Percentiles rank a stretch among this genome's conserved stretches.
These are phyloP conservation scores for Chloropsis cyanopogon DNA, from an alignment of 2,113 vertebrate species.

Conservation along the genomic window DNA sequence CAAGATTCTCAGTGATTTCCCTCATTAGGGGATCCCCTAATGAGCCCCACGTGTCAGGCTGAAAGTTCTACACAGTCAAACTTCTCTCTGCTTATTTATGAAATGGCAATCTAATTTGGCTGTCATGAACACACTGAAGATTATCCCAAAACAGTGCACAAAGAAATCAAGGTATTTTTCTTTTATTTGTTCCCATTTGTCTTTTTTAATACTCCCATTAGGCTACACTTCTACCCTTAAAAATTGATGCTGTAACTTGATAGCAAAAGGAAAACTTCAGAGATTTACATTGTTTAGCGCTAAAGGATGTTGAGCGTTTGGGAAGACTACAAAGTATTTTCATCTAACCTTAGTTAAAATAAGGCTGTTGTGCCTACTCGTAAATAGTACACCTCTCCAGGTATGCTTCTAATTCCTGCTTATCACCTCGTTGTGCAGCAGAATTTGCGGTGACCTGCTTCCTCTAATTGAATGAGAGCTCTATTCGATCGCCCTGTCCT, in stretches of 20 bases:
- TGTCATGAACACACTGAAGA: neutral
- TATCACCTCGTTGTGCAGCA: neutral
- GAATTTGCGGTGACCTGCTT: constrained; percentile 34
- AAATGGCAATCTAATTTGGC: neutral
- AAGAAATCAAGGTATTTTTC: neutral
- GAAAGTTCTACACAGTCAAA: neutral
- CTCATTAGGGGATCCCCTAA: neutral
- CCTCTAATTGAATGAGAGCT: neutral
- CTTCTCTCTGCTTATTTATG: neutral
- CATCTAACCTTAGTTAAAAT: neutral
- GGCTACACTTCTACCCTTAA: neutral
- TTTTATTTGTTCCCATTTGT: neutral
- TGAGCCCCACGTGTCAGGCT: neutral
- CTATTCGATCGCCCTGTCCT: neutral
- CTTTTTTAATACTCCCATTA: neutral
- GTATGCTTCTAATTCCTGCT: neutral
- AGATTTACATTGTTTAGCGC: neutral
- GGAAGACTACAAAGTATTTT: neutral
- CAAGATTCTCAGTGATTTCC: neutral
- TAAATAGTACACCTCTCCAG: neutral
- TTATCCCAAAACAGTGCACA: neutral
- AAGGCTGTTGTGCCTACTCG: neutral
- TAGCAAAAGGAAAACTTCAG: neutral
- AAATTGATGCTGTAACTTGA: neutral
- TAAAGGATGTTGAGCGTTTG: neutral